A percentile compares a stretch with the other conserved stretches of the same genome.
These are phyloP conservation scores for Alethe diademata DNA, from an alignment of 2,113 vertebrate genomes.

Conservation along the genomic window DNA sequence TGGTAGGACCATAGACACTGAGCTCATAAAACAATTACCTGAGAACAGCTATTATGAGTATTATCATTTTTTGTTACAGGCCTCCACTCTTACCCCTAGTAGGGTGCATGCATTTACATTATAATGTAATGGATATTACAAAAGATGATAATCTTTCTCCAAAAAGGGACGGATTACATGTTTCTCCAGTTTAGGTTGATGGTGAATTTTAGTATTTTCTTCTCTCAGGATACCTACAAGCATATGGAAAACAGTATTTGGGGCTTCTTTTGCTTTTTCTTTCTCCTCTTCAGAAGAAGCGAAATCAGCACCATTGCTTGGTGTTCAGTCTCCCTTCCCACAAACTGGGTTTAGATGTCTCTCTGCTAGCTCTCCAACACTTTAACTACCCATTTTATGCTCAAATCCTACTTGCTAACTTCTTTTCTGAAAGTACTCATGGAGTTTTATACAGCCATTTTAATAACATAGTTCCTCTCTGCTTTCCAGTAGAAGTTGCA, in stretches of 20 bases:
- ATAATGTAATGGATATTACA: background rate
- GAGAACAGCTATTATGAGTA: background rate
- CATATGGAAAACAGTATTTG: background rate
- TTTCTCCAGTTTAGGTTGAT: background rate
- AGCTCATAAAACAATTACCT: background rate
- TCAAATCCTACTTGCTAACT: background rate
- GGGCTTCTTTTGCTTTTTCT: background rate
- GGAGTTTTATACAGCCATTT: background rate
- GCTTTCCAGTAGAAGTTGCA: background rate
- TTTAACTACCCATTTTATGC: background rate
- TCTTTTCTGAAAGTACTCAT: background rate
- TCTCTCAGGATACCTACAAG: background rate
- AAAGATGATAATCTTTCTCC: background rate
- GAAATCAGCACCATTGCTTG: background rate
- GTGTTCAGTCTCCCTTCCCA: background rate
- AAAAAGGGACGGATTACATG: background rate
- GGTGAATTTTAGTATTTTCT: background rate
- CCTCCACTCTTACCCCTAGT: background rate
- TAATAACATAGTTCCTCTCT: background rate
- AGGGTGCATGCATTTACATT: background rate
- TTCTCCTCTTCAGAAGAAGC: background rate
- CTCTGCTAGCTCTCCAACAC: background rate
- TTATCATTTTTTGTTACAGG: background rate
- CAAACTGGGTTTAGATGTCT: background rate
- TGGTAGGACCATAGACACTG: background rate